phyloP scores from a whole-genome alignment of 2,888 invertebrate genomes.

The Ophion ellenae region DNA sequence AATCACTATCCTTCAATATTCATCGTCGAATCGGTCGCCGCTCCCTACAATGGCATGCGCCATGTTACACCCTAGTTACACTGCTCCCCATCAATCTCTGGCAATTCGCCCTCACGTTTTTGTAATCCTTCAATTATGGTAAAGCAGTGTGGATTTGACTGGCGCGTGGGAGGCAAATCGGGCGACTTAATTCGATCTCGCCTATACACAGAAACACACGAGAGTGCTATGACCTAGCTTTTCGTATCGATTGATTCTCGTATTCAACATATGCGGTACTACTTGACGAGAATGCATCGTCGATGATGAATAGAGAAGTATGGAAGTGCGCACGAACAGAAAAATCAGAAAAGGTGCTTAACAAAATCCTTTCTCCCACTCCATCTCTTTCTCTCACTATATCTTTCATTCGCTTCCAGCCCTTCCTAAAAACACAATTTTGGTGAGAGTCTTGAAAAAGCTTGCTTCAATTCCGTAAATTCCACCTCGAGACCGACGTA shows the following conservation, averaged over 20 bases:
- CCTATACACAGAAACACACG: constrained; percentile 12
- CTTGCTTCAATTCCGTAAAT: constrained; percentile 34
- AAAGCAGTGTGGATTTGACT: neutral
- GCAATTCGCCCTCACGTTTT: too few relatives aligned
- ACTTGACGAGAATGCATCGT: constrained; percentile 46
- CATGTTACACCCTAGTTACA: too few relatives aligned
- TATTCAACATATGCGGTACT: constrained; percentile 35
- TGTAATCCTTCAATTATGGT: too few relatives aligned
- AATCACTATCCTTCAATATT: too few relatives aligned
- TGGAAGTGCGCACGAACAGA: constrained; percentile 2
- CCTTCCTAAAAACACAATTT: constrained; percentile 45
- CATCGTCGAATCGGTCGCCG: too few relatives aligned
- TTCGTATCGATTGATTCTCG: constrained; percentile 58
- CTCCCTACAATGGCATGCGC: too few relatives aligned
- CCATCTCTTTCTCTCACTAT: neutral
- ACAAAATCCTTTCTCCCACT: constrained; percentile 15
- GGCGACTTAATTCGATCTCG: constrained; percentile 39
- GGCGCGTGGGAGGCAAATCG: neutral
- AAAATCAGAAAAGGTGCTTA: constrained; percentile 12
- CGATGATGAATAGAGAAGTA: constrained; percentile 44
- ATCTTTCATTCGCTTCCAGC: neutral
- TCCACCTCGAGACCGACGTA: constrained; percentile 1
- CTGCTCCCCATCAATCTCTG: too few relatives aligned
- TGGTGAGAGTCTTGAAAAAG: constrained; percentile 43
- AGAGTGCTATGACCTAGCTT: constrained; percentile 61